Base-by-base conservation (phyloP, 1,140 invertebrate species). In the Drosophila mayri region DNA sequence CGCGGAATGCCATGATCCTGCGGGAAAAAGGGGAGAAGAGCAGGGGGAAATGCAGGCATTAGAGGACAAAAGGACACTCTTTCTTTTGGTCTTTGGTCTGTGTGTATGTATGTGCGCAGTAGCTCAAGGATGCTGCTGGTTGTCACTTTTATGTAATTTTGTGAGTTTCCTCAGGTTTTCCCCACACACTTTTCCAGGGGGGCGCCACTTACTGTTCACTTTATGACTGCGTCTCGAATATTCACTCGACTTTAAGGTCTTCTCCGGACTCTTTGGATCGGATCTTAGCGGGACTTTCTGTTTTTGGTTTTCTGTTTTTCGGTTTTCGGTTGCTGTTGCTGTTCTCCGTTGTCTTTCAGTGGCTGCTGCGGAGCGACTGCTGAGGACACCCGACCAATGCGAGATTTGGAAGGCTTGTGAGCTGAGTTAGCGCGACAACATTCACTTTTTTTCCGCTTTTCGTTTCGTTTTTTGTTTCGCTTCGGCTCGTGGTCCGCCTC, bases 341-440 rank as follows among this genome's bases (percentile, higher is more conserved):
- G 43, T 22, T 46, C 22, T 44, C 20, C 43, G 43, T 10, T 47
- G 14, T 81, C 35, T 32, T 58, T 73, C 61, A 59, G 41, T 70
- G 66, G 61, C 38, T 70, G 40, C 55, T 76, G 55, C 63, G 64
- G 71, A 85, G 64, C 83, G 59, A 75, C 63, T 84, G 75, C 62
- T 83, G 74, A 75, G 75, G 71, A 92, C 90, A 63, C 55, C 91
- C 91, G 67, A 81, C 77, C 82, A 79, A 82, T 91, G 41, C 77
- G 79, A 91, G 72, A 77, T 90, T 91, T 77, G 87, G 88, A 90
- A 82, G 82, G 79, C 79, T 92, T 92, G 70, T 92, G 90, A 92
- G 78, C 71, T 78, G 49, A 77, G 87, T 79, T 65, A 55, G 80
- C 70, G 68, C 81, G 76, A 88, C 79, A 84, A 86, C 91, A 87